These are phyloP conservation scores for Neolamprologus fasciatus DNA, from an alignment of 2,113 vertebrate genomes.

Conservation along the genomic window DNA sequence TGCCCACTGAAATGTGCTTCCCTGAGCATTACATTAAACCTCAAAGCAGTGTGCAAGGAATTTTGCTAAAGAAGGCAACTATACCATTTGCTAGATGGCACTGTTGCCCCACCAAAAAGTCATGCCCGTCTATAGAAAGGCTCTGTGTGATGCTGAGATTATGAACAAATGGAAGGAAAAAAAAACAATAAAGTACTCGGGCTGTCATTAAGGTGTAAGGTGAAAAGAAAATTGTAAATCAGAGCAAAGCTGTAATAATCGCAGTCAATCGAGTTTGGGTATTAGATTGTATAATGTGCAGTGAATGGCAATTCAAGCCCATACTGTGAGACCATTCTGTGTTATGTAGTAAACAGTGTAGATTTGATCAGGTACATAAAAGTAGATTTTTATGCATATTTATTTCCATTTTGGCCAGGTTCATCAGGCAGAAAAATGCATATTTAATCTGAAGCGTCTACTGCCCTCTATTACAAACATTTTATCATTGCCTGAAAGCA, in stretches of 20 bases:
- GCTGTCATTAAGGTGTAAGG: constrained; percentile 23
- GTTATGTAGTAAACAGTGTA: constrained; percentile 2
- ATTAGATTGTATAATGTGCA: constrained; percentile 1
- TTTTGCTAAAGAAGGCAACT: neutral
- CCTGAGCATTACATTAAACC: constrained; percentile 58
- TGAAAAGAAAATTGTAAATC: constrained; percentile 18
- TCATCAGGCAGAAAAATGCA: constrained; percentile 34
- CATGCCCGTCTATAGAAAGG: neutral
- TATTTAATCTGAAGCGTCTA: constrained; percentile 38
- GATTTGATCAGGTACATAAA: constrained; percentile 22
- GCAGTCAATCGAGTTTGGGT: constrained; percentile 1
- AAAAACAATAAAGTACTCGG: constrained; percentile 28
- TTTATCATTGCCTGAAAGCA: constrained; percentile 56
- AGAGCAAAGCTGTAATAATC: constrained; percentile 28
- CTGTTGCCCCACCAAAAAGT: constrained; percentile 60
- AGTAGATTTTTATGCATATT: constrained; percentile 16
- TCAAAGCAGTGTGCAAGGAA: constrained; percentile 31
- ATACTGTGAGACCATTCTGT: constrained; percentile 13
- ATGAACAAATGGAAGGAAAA: constrained; percentile 34
- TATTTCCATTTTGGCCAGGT: constrained; percentile 30
- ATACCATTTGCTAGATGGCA: constrained; percentile 73
- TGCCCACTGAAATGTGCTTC: constrained; percentile 65
- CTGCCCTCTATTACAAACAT: constrained; percentile 54
- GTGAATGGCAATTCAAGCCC: neutral
- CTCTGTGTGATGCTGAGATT: constrained; percentile 7